Base-by-base conservation (phyloP, 1,140 invertebrate genomes). In the Littorina saxatilis region DNA sequence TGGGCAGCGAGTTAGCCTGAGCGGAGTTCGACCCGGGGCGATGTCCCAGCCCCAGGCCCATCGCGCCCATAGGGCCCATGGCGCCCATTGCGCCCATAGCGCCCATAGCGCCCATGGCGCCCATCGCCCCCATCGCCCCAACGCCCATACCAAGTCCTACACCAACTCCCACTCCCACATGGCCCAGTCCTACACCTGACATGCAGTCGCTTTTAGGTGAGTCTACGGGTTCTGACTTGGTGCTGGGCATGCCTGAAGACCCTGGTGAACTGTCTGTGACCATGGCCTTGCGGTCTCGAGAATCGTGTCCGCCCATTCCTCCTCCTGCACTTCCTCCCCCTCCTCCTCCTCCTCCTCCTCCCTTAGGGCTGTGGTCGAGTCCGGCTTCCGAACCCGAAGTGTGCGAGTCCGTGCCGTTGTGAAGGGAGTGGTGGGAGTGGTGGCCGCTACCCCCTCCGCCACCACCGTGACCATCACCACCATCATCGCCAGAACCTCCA, bases 221-320 rank as follows among this genome's bases (percentile, higher is more conserved):
- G 39, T 91, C 90, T 35, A 87, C 78, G 1, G 89, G 89, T 50
- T 90, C 86, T 17, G 88, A 37, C 74, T 90, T 88, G 7, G 89
- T 80, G 43, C 82, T 78, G 76, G 76, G 13, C 55, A 78, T 23
- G 23, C 35, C 58, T 7, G 55, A 39, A 23, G 76, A 78, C 7
- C 76, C 76, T 3, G 76, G 55, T 2, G 76, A 63, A 2, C 11
- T 15, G 43, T 72, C 70, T 13, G 76, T 7, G 58, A 73, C 80
- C 50, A 70, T 58, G 23, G 82, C 72, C 40, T 77, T 82, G 43
- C 74, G 73, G 1, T 76, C 58, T 13, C 58, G 37, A 17, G 70
- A 35, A 15, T 81, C 73, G 50, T 61, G 39, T 11, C 40, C 20
- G 15, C 35, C 61, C 52, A 50, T 52, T 7, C 32, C 80, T 52